Percentiles rank a stretch among this genome's conserved stretches.
These are phyloP conservation scores for Brachirus orientalis DNA, from an alignment of 2,113 vertebrate species.

Conservation along the genomic window DNA sequence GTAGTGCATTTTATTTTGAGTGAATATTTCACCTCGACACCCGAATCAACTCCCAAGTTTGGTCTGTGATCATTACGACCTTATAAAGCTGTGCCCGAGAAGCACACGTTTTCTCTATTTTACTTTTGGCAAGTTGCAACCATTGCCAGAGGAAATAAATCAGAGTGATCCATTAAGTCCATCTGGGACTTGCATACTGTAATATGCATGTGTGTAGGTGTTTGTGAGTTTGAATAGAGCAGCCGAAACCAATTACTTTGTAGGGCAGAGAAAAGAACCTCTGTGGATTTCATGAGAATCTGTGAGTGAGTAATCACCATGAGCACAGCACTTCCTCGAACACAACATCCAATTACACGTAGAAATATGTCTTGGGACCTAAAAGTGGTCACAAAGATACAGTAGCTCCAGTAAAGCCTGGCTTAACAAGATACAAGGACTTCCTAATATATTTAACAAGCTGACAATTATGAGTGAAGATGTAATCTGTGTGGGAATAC, in stretches of 20 bases:
- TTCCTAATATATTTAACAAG: conserved; percentile 30
- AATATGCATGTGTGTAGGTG: conserved; percentile 67
- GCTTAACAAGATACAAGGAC: conserved; percentile 1
- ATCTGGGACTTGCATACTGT: conserved; percentile 67
- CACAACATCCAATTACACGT: conserved; percentile 23
- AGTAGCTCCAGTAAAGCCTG: neutral
- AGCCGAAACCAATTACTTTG: conserved; percentile 61
- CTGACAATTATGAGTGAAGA: conserved; percentile 20
- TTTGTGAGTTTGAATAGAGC: conserved; percentile 59
- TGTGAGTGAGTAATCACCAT: conserved; percentile 21
- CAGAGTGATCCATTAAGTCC: conserved; percentile 60
- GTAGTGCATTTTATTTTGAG: neutral
- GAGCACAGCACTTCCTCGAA: conserved; percentile 32
- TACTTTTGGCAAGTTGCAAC: conserved; percentile 42
- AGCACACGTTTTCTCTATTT: conserved; percentile 54
- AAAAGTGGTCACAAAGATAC: conserved; percentile 12
- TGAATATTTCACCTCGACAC: neutral
- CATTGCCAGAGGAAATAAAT: conserved; percentile 58
- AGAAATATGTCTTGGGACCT: conserved; percentile 18
- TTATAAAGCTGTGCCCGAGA: conserved; percentile 20
- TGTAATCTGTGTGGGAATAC: conserved; percentile 29
- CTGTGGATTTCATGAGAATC: conserved; percentile 43
- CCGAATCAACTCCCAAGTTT: neutral
- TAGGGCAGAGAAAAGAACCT: conserved; percentile 43
- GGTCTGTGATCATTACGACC: conserved; percentile 29